Percentiles rank a stretch among this genome's conserved stretches.
Evolutionary conservation across 2,888 invertebrate species (phyloP).

Genomic region (Seira musarum): DNA sequence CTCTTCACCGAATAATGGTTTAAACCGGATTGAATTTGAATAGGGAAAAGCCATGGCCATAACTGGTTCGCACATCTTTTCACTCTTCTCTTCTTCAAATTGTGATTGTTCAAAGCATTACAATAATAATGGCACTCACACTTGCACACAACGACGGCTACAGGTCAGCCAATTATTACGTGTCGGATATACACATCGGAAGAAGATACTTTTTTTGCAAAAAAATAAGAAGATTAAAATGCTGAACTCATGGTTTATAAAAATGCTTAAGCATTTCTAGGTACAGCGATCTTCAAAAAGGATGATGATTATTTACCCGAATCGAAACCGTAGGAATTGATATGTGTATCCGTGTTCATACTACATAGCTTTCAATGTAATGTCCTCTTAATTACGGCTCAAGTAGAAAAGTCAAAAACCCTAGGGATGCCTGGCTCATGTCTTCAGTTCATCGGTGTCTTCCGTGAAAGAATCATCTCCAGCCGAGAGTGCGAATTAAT

Average conservation of each 20-base stretch:
- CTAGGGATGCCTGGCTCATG: slow-evolving; percentile 54
- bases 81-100: neutral
- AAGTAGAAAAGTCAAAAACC: slow-evolving; percentile 58
- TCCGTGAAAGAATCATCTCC: slow-evolving; percentile 56
- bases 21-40: slow-evolving; percentile 59
- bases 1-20: slow-evolving; percentile 35
- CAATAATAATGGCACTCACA: neutral
- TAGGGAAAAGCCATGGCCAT: too few relatives aligned
- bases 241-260: too few relatives aligned
- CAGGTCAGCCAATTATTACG: slow-evolving; percentile 16
- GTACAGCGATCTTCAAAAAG: too few relatives aligned
- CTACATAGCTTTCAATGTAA: too few relatives aligned
- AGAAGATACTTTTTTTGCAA: slow-evolving; percentile 7
- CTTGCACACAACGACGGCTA: too few relatives aligned
- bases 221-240: too few relatives aligned
- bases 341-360: too few relatives aligned
- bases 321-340: too few relatives aligned
- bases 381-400: slow-evolving; percentile 53
- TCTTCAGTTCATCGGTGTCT: slow-evolving; percentile 60
- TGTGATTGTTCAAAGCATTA: neutral
- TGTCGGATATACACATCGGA: slow-evolving; percentile 46
- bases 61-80: slow-evolving; percentile 18
- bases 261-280: too few relatives aligned
- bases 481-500: slow-evolving; percentile 24
- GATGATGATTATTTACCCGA: too few relatives aligned